A percentile compares a stretch with the other conserved stretches of the same genome.
phyloP scores from a whole-genome alignment of 2,888 invertebrate genomes.

The Lasioglossum leucozonium region DNA sequence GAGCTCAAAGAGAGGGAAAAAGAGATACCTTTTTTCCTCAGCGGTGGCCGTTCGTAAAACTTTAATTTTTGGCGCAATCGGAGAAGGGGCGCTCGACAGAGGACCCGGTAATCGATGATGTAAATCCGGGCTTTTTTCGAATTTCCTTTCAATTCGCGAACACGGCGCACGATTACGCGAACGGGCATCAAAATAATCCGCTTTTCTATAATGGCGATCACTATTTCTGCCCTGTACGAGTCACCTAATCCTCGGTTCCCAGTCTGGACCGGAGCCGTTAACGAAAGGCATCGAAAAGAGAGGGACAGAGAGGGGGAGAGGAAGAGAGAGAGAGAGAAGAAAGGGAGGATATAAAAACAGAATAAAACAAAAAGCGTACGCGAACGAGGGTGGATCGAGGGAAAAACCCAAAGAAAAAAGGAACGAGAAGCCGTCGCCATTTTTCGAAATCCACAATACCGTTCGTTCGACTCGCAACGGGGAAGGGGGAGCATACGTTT shows the following conservation, averaged over 20 bases:
- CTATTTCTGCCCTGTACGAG: conserved; percentile 52
- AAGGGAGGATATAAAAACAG: not conserved
- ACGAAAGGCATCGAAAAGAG: not conserved
- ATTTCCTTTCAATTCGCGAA: conserved; percentile 15
- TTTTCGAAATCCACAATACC: conserved; percentile 57
- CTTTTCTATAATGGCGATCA: conserved; percentile 60
- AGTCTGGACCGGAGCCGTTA: conserved; percentile 8
- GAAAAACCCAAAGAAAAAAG: conserved; percentile 18
- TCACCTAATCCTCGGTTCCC: conserved; percentile 51
- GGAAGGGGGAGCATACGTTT: conserved; percentile 5
- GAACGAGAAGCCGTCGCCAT: conserved; percentile 8
- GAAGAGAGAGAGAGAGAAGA: not conserved
- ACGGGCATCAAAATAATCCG: conserved; percentile 59
- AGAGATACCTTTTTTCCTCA: not conserved
- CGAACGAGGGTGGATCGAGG: conserved; percentile 11
- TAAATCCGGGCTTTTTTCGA: not conserved
- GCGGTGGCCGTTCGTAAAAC: not conserved
- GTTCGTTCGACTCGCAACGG: conserved; percentile 15
- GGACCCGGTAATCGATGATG: not conserved
- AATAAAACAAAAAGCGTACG: not conserved
- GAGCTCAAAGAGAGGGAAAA: not conserved
- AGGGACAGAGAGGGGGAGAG: not conserved
- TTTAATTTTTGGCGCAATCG: not conserved
- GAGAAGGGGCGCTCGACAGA: not conserved
- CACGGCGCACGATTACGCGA: conserved; percentile 46